Base-by-base conservation (phyloP, 2,888 invertebrate genomes). In the Acanthopleura granulata region DNA sequence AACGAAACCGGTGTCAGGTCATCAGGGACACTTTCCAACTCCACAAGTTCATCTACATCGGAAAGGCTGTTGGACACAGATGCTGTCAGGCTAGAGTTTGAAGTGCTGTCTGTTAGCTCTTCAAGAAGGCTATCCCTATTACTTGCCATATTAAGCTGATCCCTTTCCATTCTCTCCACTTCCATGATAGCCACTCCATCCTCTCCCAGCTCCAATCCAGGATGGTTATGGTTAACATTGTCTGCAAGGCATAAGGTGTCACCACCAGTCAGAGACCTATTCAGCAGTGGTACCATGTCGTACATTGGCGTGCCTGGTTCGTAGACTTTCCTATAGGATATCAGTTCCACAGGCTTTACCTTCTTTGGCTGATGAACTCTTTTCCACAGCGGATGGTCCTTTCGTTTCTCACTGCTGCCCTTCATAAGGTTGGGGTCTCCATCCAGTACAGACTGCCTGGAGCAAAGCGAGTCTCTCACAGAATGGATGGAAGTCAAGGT, bases 371-470 rank as follows among this genome's bases (percentile, higher is more conserved):
- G 49, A 29, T 40, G 29, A 0, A n/a, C 27, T 29, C 73, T 75
- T 61, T 73, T 77, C 71, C 72, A 77, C 18, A 71, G 72, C 14
- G 70, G 70, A 50, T 76, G 72, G 49, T 72, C 77, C 71, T 72
- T 78, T 62, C 79, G 77, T 62, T 76, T 82, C 74, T 80, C 80
- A 72, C 76, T 71, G 40, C 74, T 78, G 14, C 76, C 75, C 25
- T 73, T 61, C 27, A 74, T 74, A 57, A 57, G 22, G 3, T n/a
- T 57, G n/a, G 57, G 57, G 57, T 57, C 57, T n/a, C n/a, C 18
- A 72, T 75, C 22, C 12, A 57, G n/a, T 6, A 57, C 18, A 57
- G 57, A 57, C 22, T 22, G 18, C 22, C 57, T 57, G 6, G 57
- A 57, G 18, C n/a, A 22, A 18, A 57, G 22, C n/a, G 57, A 57